Evolutionary conservation across 2,113 vertebrate species (phyloP).

Genomic region (Cyprinodon variegatus): DNA sequence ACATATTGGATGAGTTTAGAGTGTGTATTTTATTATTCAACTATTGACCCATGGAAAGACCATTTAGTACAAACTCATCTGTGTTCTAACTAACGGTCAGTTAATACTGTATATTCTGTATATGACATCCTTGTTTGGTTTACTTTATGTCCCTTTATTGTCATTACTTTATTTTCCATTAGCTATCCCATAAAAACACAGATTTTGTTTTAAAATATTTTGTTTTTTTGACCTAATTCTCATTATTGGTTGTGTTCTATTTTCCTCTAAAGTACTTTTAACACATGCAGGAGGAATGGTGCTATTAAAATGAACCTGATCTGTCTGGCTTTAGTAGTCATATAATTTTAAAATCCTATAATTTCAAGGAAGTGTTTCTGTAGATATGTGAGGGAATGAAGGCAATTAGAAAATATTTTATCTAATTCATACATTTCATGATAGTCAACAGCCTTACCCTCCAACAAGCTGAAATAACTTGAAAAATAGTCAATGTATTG

Average conservation of each 20-base stretch:
- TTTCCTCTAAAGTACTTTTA: neutral
- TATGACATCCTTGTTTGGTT: constrained; percentile 14
- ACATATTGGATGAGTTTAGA: constrained; percentile 63
- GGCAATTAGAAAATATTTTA: neutral
- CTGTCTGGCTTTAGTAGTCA: neutral
- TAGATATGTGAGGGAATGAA: neutral
- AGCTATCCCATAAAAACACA: no score
- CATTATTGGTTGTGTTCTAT: neutral
- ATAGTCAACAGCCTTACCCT: neutral
- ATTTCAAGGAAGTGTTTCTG: neutral
- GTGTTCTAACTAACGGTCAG: constrained; percentile 29
- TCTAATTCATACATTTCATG: no score
- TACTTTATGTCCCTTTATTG: neutral
- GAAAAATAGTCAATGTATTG: neutral
- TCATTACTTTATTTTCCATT: neutral
- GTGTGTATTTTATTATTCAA: constrained; percentile 67
- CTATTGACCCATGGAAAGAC: constrained; percentile 36
- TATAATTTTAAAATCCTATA: neutral
- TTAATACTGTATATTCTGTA: constrained; percentile 37
- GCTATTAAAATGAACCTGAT: neutral
- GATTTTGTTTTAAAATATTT: no score
- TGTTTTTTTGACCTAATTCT: neutral
- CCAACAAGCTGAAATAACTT: neutral
- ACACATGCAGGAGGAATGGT: neutral
- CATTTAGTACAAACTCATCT: constrained; percentile 40